These are phyloP conservation scores for Ecdyonurus torrentis DNA, from an alignment of 2,888 invertebrate species.

Conservation along the genomic window DNA sequence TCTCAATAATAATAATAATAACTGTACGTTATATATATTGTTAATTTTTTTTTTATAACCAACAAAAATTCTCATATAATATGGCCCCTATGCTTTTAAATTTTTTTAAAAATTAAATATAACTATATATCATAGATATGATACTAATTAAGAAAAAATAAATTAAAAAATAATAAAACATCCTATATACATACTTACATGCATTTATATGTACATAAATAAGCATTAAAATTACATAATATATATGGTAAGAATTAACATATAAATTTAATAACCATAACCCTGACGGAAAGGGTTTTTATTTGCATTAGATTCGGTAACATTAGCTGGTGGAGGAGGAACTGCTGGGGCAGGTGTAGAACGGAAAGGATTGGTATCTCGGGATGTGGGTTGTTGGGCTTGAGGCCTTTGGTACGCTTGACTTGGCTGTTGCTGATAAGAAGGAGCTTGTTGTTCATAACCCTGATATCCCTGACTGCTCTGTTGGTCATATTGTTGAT, in stretches of 20 bases:
- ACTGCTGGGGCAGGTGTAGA: not conserved
- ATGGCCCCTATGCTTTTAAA: not conserved
- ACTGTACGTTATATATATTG: too few relatives aligned
- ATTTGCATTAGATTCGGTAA: conserved; percentile 24
- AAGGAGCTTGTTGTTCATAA: conserved; percentile 13
- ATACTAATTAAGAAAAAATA: conserved; percentile 4
- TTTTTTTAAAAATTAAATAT: not conserved
- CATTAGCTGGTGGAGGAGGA: conserved; percentile 13
- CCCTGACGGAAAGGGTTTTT: conserved; percentile 74
- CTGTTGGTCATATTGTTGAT: conserved; percentile 31
- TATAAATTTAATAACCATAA: conserved; percentile 20
- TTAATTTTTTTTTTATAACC: conserved; percentile 1
- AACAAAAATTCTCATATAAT: not conserved
- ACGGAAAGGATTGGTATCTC: conserved; percentile 9
- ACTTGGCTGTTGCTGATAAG: conserved; percentile 15
- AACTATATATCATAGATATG: not conserved
- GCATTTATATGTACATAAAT: not conserved
- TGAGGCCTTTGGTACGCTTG: conserved; percentile 16
- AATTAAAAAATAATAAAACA: not conserved
- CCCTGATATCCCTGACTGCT: conserved; percentile 21
- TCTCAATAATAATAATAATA: too few relatives aligned
- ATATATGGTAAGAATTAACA: not conserved
- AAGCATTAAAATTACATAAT: not conserved
- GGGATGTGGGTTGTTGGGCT: conserved; percentile 17
- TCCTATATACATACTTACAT: conserved; percentile 3